Base-by-base conservation (phyloP, 2,797 vertebrate genomes). In the Limnodromus scolopaceus region DNA sequence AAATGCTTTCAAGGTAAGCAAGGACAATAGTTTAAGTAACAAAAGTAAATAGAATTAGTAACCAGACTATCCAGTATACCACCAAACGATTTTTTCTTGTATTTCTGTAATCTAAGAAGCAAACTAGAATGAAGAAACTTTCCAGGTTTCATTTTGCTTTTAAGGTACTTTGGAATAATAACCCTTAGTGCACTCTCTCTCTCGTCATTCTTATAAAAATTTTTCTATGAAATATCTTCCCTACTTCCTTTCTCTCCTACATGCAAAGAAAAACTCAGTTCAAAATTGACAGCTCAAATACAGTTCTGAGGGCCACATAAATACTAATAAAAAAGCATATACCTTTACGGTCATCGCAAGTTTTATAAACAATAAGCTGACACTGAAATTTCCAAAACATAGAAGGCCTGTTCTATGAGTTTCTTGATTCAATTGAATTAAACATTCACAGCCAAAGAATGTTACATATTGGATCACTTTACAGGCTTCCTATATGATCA, bases 1-100 rank as follows among this genome's bases (percentile, higher is more conserved):
- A 65, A 99, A 99, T 34, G 97, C 98, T 77, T 99, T 99, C 97
- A 99, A 99, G 99, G 99, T 99, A 98, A 98, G 92, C 27, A 70
- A 76, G 72, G 5, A 17, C 45, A 74, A 34, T 36, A 58, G 66
- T 32, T 74, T 3, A 38, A 5, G 27, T 24, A 41, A 71, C 2
- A 8, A 43, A 64, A 71, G 45, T 41, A 79, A 92, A 70, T 28
- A 39, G 34, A 63, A 76, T 8, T 25, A 86, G 12, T 39, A 93
- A 84, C 10, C 32, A 74, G 28, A 41, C 34, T 39, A 63, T n/a
- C 43, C 45, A 71, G 13, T 48, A 49, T 18, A 46, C 19, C 22
- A 74, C 15, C 4, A 78, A n/a, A 65, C 20, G 3, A 22, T 14
- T 66, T 83, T 81, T 53, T 78, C 34, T 43, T n/a, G 5, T 57